A percentile compares a stretch with the other conserved stretches of the same genome.
phyloP scores from a whole-genome alignment of 2,888 invertebrate genomes.

The Yponomeuta plumbellus region DNA sequence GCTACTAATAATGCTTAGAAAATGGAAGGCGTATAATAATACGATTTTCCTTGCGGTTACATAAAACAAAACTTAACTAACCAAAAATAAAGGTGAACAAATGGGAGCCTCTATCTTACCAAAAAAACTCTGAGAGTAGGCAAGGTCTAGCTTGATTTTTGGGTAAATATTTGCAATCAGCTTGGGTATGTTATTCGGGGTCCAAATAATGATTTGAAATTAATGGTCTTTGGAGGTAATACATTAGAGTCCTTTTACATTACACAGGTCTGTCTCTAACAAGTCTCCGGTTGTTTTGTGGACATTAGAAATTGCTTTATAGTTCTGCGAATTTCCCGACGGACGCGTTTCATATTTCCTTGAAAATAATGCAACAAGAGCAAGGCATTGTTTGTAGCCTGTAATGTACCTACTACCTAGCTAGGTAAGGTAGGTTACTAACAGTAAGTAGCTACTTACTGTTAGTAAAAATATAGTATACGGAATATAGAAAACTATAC shows the following conservation, averaged over 20 bases:
- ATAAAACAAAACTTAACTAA: constrained; percentile 7
- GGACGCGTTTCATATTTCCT: not conserved
- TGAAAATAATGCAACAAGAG: not conserved
- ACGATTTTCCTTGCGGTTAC: not conserved
- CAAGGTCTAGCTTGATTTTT: not conserved
- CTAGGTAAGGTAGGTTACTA: no score
- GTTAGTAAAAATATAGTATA: no score
- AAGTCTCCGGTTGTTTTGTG: not conserved
- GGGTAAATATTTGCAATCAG: not conserved
- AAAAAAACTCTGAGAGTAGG: not conserved
- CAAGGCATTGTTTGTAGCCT: not conserved
- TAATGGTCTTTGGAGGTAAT: not conserved
- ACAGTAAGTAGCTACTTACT: no score
- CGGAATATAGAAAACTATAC: no score
- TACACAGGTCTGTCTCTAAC: not conserved
- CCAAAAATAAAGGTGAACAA: not conserved
- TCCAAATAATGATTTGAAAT: not conserved
- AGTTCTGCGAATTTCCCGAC: constrained; percentile 15
- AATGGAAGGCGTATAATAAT: not conserved
- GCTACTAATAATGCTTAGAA: no score
- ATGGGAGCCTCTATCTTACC: not conserved
- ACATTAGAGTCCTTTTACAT: not conserved
- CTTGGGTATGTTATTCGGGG: not conserved
- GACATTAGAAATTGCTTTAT: not conserved
- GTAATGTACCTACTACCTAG: not conserved